Evolutionary conservation across 2,888 invertebrate genomes (phyloP).

Genomic region (Leptopterna dolabrata): DNA sequence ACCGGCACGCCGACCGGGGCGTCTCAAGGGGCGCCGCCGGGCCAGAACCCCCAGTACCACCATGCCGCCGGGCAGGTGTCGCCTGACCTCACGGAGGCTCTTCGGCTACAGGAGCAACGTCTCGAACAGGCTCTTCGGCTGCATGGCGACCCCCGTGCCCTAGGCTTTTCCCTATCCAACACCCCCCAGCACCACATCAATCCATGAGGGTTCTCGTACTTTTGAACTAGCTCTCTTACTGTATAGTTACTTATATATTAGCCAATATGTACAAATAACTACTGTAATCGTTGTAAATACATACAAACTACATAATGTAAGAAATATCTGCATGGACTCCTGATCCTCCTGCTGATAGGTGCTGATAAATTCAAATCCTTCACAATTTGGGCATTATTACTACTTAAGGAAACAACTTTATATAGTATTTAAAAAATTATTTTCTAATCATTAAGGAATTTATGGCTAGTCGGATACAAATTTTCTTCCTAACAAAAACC

Average conservation of each 20-base stretch:
- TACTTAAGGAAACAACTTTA: conserved; percentile 56
- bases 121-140: conserved; percentile 85
- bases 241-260: conserved; percentile 56
- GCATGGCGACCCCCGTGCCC: conserved; percentile 82
- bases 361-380: conserved; percentile 59
- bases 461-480: conserved; percentile 58
- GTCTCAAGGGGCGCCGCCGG: conserved; percentile 65
- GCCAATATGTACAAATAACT: conserved; percentile 54
- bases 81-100: conserved; percentile 78
- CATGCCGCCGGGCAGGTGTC: conserved; percentile 72
- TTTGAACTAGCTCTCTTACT: conserved; percentile 62
- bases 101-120: conserved; percentile 81
- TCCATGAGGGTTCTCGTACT: conserved; percentile 64
- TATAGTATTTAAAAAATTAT: conserved; percentile 4
- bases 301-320: conserved; percentile 30
- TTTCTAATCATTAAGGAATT: conserved; percentile 44
- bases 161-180: conserved; percentile 77
- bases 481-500: conserved; percentile 34
- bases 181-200: conserved; percentile 64
- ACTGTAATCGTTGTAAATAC: conserved; percentile 49
- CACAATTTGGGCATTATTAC: conserved; percentile 61
- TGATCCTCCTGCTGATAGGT: conserved; percentile 41
- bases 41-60: conserved; percentile 69
- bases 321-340: conserved; percentile 23
- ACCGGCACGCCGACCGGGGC: conserved; percentile 67